Evolutionary conservation across 37 sponge, comb jelly and placozoan species (phyloP).

Genomic region (Bolinopsis microptera): DNA sequence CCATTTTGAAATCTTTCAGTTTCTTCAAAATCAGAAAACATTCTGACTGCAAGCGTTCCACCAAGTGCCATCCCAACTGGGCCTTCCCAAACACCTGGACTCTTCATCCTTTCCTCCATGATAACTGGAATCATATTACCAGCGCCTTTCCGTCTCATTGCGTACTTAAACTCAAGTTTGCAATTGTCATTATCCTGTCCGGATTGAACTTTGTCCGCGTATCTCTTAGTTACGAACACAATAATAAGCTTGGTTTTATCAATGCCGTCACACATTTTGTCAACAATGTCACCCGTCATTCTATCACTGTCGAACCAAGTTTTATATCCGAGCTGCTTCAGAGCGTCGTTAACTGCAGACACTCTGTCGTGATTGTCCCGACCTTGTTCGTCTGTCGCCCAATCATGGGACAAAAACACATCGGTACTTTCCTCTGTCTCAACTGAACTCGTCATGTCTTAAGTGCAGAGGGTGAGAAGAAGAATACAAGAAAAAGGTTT

Average conservation of each 20-base stretch:
- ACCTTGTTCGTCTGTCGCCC: not conserved
- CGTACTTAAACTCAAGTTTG: not conserved
- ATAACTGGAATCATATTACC: not conserved
- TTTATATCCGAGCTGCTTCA: not conserved
- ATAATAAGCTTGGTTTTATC: not conserved
- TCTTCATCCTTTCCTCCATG: slow-evolving; percentile 2
- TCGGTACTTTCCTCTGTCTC: not conserved
- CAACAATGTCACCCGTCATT: not conserved
- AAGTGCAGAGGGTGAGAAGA: no score
- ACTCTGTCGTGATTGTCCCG: not conserved
- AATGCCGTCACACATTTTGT: not conserved
- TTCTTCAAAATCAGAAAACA: not conserved
- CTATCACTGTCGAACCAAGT: slow-evolving; percentile 5
- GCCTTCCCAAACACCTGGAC: not conserved
- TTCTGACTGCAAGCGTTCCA: not conserved
- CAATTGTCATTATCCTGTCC: not conserved
- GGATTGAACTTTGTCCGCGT: not conserved
- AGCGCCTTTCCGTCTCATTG: not conserved
- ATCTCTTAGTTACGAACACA: not conserved
- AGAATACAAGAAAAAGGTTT: no score
- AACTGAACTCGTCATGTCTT: no score
- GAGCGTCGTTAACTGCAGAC: not conserved
- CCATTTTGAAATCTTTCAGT: not conserved
- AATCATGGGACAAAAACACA: not conserved
- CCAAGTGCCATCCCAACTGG: not conserved